These are phyloP conservation scores for Mythimna loreyi DNA, from an alignment of 2,888 invertebrate species.

Conservation along the genomic window DNA sequence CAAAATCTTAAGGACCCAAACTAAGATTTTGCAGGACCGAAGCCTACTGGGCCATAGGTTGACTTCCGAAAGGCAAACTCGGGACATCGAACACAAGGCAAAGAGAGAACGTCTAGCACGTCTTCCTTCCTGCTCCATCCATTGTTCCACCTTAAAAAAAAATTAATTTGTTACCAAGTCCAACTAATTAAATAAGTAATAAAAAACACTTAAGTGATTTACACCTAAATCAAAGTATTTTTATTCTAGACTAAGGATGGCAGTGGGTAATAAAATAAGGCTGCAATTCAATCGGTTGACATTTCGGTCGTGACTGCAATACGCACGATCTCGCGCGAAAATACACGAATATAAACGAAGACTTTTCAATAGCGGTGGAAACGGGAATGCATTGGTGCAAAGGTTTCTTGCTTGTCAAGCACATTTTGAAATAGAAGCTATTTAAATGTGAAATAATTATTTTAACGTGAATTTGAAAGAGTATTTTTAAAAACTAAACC, in stretches of 20 bases:
- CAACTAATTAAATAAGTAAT: no score
- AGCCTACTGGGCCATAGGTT: no score
- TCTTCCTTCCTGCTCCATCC: no score
- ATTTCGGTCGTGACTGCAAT: conserved; percentile 48
- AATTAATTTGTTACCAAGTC: no score
- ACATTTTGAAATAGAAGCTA: conserved; percentile 9
- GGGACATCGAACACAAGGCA: no score
- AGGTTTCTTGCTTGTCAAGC: conserved; percentile 33
- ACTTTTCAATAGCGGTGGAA: conserved; percentile 46
- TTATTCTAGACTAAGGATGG: background rate
- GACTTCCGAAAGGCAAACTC: no score
- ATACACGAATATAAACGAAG: conserved; percentile 54
- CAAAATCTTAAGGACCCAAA: no score
- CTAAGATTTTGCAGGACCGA: no score
- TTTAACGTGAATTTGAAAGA: background rate
- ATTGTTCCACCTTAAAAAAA: no score
- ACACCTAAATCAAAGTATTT: background rate
- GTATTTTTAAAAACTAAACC: no score
- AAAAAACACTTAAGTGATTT: no score
- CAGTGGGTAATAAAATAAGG: conserved; percentile 39
- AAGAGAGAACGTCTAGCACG: no score
- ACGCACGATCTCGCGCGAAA: conserved; percentile 51
- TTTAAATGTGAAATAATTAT: conserved; percentile 1
- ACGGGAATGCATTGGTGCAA: conserved; percentile 39
- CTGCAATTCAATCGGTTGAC: conserved; percentile 46